Evolutionary conservation across 2,113 vertebrate species (phyloP).

Genomic region (Spheniscus mendiculus): DNA sequence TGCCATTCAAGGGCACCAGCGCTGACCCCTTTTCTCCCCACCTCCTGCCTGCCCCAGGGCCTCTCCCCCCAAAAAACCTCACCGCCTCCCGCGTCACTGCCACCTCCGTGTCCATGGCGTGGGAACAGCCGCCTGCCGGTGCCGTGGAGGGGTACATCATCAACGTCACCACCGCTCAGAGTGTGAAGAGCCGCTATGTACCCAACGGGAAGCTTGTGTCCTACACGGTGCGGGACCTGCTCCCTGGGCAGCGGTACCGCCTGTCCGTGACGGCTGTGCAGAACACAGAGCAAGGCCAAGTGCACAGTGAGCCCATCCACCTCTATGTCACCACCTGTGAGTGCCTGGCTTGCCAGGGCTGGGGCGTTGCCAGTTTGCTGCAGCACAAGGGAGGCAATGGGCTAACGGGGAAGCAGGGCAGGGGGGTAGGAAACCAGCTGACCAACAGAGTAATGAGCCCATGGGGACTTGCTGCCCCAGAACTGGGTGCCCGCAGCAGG

Average conservation of each 20-base stretch:
- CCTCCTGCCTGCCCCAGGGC: conserved; percentile 72
- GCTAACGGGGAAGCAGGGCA: rapidly evolving
- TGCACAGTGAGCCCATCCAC: conserved; percentile 86
- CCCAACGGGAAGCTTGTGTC: conserved; percentile 82
- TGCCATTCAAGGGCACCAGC: rapidly evolving
- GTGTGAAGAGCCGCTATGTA: conserved; percentile 90
- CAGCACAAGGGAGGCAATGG: background rate
- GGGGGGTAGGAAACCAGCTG: background rate
- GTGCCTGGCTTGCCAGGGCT: background rate
- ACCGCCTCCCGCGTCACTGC: conserved; percentile 81
- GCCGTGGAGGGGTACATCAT: conserved; percentile 89
- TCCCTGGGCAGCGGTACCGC: conserved; percentile 83
- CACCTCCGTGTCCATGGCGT: conserved; percentile 84
- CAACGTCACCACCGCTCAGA: conserved; percentile 89
- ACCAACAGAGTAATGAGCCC: background rate
- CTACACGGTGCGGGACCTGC: conserved; percentile 87
- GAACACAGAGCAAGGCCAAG: conserved; percentile 80
- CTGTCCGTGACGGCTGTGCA: conserved; percentile 84
- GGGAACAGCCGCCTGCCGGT: conserved; percentile 74
- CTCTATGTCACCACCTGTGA: conserved; percentile 88
- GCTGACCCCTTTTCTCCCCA: background rate
- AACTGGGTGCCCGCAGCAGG: background rate
- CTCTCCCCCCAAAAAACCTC: conserved; percentile 89
- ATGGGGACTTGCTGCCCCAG: background rate
- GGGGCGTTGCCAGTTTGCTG: background rate